Conservation (phyloP, 2,113 vertebrate species). For the Cromileptes altivelis region DNA sequence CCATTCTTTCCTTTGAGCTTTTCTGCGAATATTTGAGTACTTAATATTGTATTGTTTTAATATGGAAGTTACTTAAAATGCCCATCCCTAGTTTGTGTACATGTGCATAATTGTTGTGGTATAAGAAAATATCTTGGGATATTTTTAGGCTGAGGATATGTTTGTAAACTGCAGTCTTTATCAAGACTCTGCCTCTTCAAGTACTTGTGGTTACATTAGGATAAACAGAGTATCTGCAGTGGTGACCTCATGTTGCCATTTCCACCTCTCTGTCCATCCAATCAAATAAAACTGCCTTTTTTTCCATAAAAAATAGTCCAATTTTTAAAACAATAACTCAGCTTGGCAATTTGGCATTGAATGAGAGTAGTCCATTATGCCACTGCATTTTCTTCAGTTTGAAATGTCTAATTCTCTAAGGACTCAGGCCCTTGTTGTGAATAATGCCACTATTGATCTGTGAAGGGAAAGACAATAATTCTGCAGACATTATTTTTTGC, state of each 20-base stretch:
- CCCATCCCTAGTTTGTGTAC: not conserved
- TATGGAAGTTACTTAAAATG: too few species aligned
- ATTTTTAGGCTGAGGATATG: too few species aligned
- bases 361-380: too few species aligned
- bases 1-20: too few species aligned
- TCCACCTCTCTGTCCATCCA: not conserved
- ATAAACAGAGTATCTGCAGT: not conserved
- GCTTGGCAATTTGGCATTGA: not conserved
- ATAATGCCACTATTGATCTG: not conserved
- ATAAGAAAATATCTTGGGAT: too few species aligned
- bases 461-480: too few species aligned
- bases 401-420: too few species aligned
- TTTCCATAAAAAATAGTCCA: not conserved
- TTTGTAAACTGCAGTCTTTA: too few species aligned
- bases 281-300: not conserved
- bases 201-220: not conserved
- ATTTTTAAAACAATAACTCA: not conserved
- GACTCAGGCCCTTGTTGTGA: not conserved
- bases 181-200: too few species aligned
- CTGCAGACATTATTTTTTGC: not conserved
- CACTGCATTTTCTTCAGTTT: not conserved
- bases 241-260: not conserved
- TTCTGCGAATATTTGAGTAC: too few species aligned
- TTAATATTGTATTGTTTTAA: too few species aligned
- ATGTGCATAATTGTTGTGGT: not conserved